Conservation (phyloP, 2,888 invertebrate genomes). For the Lasiommata megera region DNA sequence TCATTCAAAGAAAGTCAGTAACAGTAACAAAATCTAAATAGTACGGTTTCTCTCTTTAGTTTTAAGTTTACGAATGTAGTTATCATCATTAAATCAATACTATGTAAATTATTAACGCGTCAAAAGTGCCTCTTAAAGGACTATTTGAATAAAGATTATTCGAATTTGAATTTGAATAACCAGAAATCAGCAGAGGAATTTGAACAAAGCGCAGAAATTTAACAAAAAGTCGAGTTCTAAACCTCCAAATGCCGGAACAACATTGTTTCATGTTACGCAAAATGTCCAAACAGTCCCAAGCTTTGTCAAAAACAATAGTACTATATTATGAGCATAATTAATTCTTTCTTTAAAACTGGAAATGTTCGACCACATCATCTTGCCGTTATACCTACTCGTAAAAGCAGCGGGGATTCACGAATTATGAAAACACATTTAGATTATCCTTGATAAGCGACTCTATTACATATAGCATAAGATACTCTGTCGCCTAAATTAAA, state of each 20-base stretch:
- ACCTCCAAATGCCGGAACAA: constrained; percentile 24
- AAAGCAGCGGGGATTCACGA: constrained; percentile 58
- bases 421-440: constrained; percentile 14
- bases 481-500: constrained; percentile 2
- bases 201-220: constrained; percentile 3
- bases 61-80: too few species aligned
- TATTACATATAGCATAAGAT: constrained; percentile 6
- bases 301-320: constrained; percentile 67
- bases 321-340: constrained; percentile 75
- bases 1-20: too few species aligned
- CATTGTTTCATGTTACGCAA: constrained; percentile 71
- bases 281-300: constrained; percentile 69
- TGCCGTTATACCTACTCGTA: constrained; percentile 71
- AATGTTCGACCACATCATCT: constrained; percentile 65
- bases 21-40: too few species aligned
- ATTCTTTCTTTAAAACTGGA: constrained; percentile 60
- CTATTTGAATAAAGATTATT: too few species aligned
- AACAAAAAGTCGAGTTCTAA: background rate
- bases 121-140: too few species aligned
- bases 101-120: too few species aligned
- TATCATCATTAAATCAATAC: too few species aligned
- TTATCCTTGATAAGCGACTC: background rate
- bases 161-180: too few species aligned
- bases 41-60: too few species aligned
- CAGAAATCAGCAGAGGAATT: background rate